Evolutionary conservation across 2,888 invertebrate species (phyloP), one percentile per base, ranked within the genome.

Genomic region (Tachystola acroxantha): DNA sequence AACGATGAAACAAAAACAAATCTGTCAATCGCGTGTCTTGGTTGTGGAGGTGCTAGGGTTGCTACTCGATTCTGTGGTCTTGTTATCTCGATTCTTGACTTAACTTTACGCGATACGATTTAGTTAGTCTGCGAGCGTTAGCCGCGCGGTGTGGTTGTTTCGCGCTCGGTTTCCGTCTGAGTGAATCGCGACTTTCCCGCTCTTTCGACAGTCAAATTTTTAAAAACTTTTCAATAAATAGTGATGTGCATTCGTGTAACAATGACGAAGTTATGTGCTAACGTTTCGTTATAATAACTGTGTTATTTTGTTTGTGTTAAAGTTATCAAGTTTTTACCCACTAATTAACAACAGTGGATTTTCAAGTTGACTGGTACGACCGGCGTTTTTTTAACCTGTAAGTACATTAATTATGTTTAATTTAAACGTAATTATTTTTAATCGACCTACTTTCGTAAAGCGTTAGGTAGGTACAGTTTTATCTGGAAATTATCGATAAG

Each of bases 81-180:
- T 20, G 6, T 6, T 16, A 22, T 26, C 32, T 36, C 32, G 39
- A 32, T 29, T 32, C 26, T 34, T 31, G 34, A 34, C 10, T 53
- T 54, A 52, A 49, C 26, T 32, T 34, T 5, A 11, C 27, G 5
- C 10, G 9, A 24, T 24, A n/a, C 41, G 28, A 47, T 46, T 24
- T 24, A 24, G n/a, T 59, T 65, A 79, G 80, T 78, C 60, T 56
- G 73, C 73, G 70, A 63, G 66, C 64, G 54, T 53, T 51, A 55
- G 73, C 64, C 59, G 65, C 50, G 40, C 22, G 41, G 40, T 32
- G 36, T 26, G 42, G 50, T 45, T 42, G 68, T 58, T 38, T 45
- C 16, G 41, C n/a, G 24, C 28, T 39, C 36, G 36, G 12, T 33
- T 43, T 39, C 36, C 38, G 34, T 30, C 10, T 11, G 9, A 34